phyloP scores from a whole-genome alignment of 2,888 invertebrate species.

The Endotricha flammealis region DNA sequence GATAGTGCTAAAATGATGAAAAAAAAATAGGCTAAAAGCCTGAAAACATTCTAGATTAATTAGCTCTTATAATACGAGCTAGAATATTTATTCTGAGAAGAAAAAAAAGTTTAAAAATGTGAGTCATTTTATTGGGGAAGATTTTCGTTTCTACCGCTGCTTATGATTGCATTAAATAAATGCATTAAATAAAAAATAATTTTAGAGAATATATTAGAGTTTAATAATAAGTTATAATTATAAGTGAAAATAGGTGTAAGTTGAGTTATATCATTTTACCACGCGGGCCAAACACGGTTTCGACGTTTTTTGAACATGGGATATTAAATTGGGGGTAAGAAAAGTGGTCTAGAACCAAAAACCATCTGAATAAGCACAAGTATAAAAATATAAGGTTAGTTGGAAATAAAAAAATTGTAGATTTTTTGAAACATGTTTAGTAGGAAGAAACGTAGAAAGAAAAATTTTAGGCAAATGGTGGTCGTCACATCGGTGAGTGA shows the following conservation, averaged over 20 bases:
- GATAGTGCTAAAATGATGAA: constrained; percentile 17
- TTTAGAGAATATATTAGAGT: constrained; percentile 59
- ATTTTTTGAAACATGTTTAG: constrained; percentile 76
- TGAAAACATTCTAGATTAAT: constrained; percentile 14
- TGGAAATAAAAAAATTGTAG: constrained; percentile 64
- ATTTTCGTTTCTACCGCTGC: constrained; percentile 54
- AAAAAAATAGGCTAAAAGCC: constrained; percentile 19
- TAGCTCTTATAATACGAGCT: constrained; percentile 17
- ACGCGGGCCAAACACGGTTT: constrained; percentile 72
- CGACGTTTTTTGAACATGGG: constrained; percentile 32
- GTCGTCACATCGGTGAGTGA: constrained; percentile 58
- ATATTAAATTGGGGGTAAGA: constrained; percentile 22
- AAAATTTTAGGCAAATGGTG: constrained; percentile 34
- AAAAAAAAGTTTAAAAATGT: constrained; percentile 45
- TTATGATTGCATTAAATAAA: constrained; percentile 53
- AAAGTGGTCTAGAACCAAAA: constrained; percentile 37
- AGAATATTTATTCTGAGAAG: constrained; percentile 17
- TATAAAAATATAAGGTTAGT: constrained; percentile 57
- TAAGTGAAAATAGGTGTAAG: constrained; percentile 37
- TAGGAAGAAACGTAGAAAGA: constrained; percentile 51
- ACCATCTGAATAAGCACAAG: constrained; percentile 64
- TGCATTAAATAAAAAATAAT: constrained; percentile 43
- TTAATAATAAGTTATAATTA: constrained; percentile 32
- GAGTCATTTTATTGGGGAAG: constrained; percentile 62
- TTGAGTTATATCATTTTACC: constrained; percentile 42